Percentiles rank a stretch among this genome's conserved stretches.
phyloP scores from a whole-genome alignment of 2,113 vertebrate genomes.

The Syrrhaptes paradoxus region DNA sequence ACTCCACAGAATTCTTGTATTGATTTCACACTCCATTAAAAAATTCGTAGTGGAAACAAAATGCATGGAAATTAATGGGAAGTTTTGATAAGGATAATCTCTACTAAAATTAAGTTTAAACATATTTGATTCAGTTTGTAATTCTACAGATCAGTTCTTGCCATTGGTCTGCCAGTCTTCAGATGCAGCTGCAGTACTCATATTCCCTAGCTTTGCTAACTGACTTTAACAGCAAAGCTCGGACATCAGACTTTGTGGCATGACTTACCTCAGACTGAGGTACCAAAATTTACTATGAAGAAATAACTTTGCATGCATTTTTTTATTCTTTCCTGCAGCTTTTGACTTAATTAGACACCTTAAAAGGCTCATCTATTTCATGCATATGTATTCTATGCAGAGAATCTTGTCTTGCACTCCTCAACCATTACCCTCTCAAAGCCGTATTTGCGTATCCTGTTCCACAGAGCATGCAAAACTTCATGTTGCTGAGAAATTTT shows the following conservation, averaged over 20 bases:
- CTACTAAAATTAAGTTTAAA: neutral
- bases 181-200: neutral
- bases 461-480: neutral
- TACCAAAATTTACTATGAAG: neutral
- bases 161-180: neutral
- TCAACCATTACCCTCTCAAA: neutral
- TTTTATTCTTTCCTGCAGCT: neutral
- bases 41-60: neutral
- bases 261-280: neutral
- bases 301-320: neutral
- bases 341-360: neutral
- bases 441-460: neutral
- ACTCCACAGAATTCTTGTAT: neutral
- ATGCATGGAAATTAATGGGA: neutral
- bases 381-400: neutral
- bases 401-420: neutral
- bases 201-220: neutral
- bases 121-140: neutral
- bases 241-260: neutral
- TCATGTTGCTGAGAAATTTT: slow-evolving; percentile 36
- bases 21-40: neutral
- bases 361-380: neutral
- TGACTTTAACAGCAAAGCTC: neutral
- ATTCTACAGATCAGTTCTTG: neutral
- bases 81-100: neutral